A percentile compares a stretch with the other conserved stretches of the same genome.
phyloP scores from a whole-genome alignment of 1,140 invertebrate species.

The Drosophila equinoxialis region DNA sequence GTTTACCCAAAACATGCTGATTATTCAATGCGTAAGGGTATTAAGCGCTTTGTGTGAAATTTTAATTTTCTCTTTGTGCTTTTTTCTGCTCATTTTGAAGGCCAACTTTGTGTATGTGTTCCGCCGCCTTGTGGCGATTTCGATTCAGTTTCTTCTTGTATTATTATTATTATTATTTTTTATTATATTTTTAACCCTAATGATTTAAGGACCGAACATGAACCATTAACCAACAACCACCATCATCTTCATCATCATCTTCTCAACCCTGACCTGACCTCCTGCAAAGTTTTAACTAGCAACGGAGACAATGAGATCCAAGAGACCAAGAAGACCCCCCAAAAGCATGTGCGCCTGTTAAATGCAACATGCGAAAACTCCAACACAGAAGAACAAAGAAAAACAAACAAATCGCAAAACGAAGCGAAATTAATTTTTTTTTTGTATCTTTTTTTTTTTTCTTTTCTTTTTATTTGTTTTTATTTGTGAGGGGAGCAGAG shows the following conservation, averaged over 20 bases:
- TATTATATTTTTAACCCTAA: background rate
- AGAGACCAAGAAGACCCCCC: slow-evolving; percentile 6
- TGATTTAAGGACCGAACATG: slow-evolving; percentile 2
- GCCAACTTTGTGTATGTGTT: slow-evolving; percentile 47
- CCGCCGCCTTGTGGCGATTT: slow-evolving; percentile 55
- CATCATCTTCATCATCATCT: background rate
- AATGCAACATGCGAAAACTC: slow-evolving; percentile 52
- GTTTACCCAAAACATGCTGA: background rate
- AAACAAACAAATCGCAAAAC: slow-evolving; percentile 56
- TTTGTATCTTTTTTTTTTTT: slow-evolving; percentile 32
- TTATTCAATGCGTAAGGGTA: background rate
- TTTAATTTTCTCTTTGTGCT: slow-evolving; percentile 39
- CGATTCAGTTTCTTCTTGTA: slow-evolving; percentile 28
- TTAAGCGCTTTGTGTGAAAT: background rate
- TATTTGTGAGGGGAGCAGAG: slow-evolving; percentile 19
- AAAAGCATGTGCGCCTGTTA: slow-evolving; percentile 67
- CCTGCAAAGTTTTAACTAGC: slow-evolving; percentile 38
- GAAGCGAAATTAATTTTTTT: slow-evolving; percentile 34
- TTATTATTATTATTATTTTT: background rate
- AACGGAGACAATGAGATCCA: too few species aligned
- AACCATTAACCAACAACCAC: slow-evolving; percentile 1
- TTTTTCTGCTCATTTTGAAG: slow-evolving; percentile 67
- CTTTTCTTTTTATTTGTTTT: slow-evolving; percentile 1
- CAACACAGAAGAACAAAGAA: slow-evolving; percentile 56
- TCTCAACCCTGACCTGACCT: slow-evolving; percentile 44